phyloP scores from a whole-genome alignment of 2,797 vertebrate genomes.

The Falco naumanni region DNA sequence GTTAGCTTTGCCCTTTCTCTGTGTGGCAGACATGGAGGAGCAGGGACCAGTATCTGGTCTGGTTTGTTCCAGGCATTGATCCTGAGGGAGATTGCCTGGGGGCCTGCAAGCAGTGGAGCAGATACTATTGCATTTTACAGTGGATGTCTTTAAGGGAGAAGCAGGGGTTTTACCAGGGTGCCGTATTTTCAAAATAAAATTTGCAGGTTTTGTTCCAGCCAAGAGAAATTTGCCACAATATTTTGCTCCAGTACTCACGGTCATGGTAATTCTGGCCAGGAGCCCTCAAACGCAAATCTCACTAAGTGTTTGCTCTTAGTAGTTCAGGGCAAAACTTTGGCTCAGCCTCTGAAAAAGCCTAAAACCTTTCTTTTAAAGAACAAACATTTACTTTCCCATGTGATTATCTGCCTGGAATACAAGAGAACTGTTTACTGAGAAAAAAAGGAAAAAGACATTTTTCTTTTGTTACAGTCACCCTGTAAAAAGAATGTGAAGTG shows the following conservation, averaged over 20 bases:
- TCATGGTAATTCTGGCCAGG: neutral
- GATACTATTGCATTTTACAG: neutral
- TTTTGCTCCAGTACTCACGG: neutral
- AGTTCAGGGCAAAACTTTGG: neutral
- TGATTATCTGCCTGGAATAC: neutral
- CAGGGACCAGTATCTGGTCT: neutral
- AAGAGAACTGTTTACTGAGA: neutral
- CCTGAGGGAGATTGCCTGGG: neutral
- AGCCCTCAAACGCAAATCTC: neutral
- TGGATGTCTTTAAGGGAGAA: neutral
- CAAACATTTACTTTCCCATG: neutral
- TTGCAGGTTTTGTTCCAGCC: neutral
- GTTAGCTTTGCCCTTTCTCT: neutral
- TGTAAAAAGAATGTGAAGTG: neutral
- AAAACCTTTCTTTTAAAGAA: neutral
- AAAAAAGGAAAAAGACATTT: neutral
- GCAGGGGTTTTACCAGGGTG: neutral
- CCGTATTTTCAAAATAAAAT: neutral
- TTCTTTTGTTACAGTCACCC: neutral
- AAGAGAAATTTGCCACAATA: neutral
- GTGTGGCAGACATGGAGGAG: neutral
- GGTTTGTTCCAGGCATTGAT: neutral
- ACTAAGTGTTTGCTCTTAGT: neutral
- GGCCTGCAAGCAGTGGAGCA: neutral
- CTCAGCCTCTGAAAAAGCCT: neutral